phyloP scores from a whole-genome alignment of 2,113 vertebrate species.

The Asarcornis scutulata region DNA sequence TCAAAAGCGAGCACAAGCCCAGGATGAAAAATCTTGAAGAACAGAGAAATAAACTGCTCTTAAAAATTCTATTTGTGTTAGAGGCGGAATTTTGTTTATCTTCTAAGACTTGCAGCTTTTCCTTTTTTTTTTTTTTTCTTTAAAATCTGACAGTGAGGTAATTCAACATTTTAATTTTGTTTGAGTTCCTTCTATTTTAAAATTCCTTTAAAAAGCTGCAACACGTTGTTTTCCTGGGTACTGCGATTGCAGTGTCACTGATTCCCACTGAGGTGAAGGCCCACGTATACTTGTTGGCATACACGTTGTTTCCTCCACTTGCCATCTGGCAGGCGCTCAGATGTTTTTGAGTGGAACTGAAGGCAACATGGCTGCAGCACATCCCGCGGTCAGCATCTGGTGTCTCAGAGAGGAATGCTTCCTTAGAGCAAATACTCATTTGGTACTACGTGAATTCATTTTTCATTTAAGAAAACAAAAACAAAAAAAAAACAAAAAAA shows the following conservation, averaged over 20 bases:
- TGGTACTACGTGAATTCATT: background rate
- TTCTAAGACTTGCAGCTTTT: background rate
- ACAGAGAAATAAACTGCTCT: background rate
- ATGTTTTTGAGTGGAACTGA: background rate
- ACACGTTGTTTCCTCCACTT: background rate
- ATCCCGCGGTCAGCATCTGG: background rate
- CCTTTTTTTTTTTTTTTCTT: rapidly evolving
- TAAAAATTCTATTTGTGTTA: background rate
- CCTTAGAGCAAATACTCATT: rapidly evolving
- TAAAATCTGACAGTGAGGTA: background rate
- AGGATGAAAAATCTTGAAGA: background rate
- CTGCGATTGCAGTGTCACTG: background rate
- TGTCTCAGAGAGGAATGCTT: background rate
- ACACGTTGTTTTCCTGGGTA: rapidly evolving
- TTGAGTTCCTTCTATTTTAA: background rate
- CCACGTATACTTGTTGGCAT: background rate
- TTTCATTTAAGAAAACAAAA: background rate
- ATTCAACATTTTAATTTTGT: background rate
- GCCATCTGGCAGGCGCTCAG: background rate
- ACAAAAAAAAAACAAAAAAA: background rate
- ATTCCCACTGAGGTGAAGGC: background rate
- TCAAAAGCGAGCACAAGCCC: background rate
- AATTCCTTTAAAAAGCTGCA: background rate
- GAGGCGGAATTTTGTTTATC: background rate
- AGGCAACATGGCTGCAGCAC: background rate